phyloP scores from a whole-genome alignment of 2,888 invertebrate species.

The Philhelius pedissequus region DNA sequence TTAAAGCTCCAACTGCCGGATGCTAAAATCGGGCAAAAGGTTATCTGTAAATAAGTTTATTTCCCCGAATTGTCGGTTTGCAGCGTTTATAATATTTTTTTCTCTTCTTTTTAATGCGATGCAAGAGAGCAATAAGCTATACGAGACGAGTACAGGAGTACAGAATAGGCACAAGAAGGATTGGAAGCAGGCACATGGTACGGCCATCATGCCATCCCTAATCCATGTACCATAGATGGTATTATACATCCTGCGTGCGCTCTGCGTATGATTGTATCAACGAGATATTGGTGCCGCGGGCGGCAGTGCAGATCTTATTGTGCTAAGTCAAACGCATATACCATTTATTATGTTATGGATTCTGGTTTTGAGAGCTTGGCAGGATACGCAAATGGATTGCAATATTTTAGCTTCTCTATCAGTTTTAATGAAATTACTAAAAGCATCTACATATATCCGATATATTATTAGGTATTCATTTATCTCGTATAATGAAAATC shows the following conservation, averaged over 20 bases:
- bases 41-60: slow-evolving; percentile 64
- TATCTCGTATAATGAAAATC: neutral
- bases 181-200: slow-evolving; percentile 43
- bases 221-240: slow-evolving; percentile 28
- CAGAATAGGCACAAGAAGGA: neutral
- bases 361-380: slow-evolving; percentile 64
- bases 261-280: slow-evolving; percentile 67
- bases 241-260: slow-evolving; percentile 59
- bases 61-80: slow-evolving; percentile 16
- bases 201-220: slow-evolving; percentile 58
- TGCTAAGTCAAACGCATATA: slow-evolving; percentile 66
- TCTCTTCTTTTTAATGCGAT: neutral
- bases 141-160: too few species aligned
- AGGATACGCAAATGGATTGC: slow-evolving; percentile 67
- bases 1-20: slow-evolving; percentile 69
- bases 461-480: neutral
- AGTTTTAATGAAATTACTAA: slow-evolving; percentile 32
- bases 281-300: slow-evolving; percentile 62
- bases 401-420: slow-evolving; percentile 51
- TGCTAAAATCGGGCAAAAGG: slow-evolving; percentile 64
- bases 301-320: slow-evolving; percentile 63
- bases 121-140: neutral
- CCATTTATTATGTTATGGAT: slow-evolving; percentile 63
- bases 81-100: neutral
- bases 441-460: slow-evolving; percentile 47